Evolutionary conservation across 2,888 invertebrate genomes (phyloP), one percentile per base, ranked within the genome.

Genomic region (Agonum fuliginosum): DNA sequence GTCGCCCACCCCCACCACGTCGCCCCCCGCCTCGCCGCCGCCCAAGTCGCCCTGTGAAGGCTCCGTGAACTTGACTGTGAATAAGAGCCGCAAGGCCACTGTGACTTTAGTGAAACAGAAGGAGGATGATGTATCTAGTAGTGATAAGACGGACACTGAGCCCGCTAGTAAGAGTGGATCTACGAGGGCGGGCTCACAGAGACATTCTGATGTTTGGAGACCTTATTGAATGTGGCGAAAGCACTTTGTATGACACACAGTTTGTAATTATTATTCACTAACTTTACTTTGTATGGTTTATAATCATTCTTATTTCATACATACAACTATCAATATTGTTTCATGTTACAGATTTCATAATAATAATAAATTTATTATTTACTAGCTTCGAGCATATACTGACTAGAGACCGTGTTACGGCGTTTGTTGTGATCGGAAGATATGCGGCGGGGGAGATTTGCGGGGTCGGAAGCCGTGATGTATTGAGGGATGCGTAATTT

Each of bases 201-300:
- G 89, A 86, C 84, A 92, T 75, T 89, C 91, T n/a, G 93, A 94
- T 83, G 94, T 94, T 78, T 94, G 94, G 94, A 90, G 94, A 83
- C 94, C 94, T 12, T 94, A 94, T 86, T 94, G 84, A 85, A 80
- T 17, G 30, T 30, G 58, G 27, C 8, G 8, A 30, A 5, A 30
- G 8, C 3, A 30, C 8, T 30, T 30, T 30, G 8, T 8, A 5
- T 30, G 30, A 30, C 30, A 30, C 8, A 6, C 30, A 30, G 30
- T 30, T 30, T 8, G 8, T 30, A 30, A 5, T 30, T 30, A n/a
- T n/a, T n/a, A n/a, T n/a, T n/a, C n/a, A n/a, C n/a, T n/a, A n/a
- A n/a, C n/a, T n/a, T n/a, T n/a, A n/a, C n/a, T n/a, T n/a, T n/a
- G n/a, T n/a, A n/a, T n/a, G n/a, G n/a, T n/a, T n/a, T n/a, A n/a